Evolutionary conservation across 2,888 invertebrate species (phyloP).

Genomic region (Nesidiocoris tenuis): DNA sequence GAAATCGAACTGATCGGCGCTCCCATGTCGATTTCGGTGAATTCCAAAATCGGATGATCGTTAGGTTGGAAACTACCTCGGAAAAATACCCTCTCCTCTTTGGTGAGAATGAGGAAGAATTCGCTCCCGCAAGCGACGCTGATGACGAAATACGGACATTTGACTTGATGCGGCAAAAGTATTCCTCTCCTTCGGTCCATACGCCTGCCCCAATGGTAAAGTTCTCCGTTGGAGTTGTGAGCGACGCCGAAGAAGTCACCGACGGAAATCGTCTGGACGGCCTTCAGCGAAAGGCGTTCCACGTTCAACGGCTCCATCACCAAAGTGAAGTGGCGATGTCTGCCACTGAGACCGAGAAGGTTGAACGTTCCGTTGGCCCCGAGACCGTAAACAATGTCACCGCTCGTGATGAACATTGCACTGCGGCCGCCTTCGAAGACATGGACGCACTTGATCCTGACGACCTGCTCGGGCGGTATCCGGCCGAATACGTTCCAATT

Average conservation of each 20-base stretch:
- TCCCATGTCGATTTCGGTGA: constrained; percentile 12
- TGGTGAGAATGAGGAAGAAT: constrained; percentile 29
- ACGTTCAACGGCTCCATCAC: constrained; percentile 15
- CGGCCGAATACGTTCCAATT: constrained; percentile 27
- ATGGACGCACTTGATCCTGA: constrained; percentile 26
- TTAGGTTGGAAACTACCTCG: constrained; percentile 29
- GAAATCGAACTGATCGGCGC: neutral
- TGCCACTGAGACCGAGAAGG: constrained; percentile 27
- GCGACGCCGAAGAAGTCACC: constrained; percentile 35
- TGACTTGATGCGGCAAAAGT: constrained; percentile 25
- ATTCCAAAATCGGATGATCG: constrained; percentile 19
- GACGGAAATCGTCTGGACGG: constrained; percentile 16
- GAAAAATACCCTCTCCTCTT: constrained; percentile 22
- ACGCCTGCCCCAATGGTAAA: constrained; percentile 37
- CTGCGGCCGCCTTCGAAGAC: constrained; percentile 35
- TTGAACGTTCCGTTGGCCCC: constrained; percentile 19
- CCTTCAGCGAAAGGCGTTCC: constrained; percentile 22
- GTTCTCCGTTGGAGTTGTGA: constrained; percentile 15
- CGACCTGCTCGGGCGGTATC: constrained; percentile 20
- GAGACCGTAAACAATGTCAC: constrained; percentile 19
- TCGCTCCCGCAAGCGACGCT: constrained; percentile 25
- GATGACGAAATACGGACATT: constrained; percentile 29
- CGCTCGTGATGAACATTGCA: constrained; percentile 21
- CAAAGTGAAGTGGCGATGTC: constrained; percentile 2
- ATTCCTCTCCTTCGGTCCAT: constrained; percentile 32